Evolutionary conservation across 1,140 invertebrate genomes (phyloP).

Genomic region (Bombus vancouverensis): DNA sequence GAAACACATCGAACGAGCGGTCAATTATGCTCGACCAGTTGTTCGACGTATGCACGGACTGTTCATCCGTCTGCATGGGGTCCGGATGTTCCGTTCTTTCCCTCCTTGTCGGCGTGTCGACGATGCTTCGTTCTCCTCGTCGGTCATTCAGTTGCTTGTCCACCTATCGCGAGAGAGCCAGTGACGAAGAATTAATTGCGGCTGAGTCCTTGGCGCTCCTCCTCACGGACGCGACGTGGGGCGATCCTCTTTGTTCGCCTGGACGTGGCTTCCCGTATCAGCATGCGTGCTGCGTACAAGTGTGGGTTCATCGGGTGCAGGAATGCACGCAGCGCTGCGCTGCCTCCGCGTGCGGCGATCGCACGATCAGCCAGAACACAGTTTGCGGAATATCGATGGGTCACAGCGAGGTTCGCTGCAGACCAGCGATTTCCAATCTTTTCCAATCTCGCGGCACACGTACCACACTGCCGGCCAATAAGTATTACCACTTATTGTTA

Average conservation of each 20-base stretch:
- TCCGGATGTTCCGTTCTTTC: constrained; percentile 53
- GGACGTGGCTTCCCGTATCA: constrained; percentile 61
- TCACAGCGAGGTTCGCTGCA: not conserved
- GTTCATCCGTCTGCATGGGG: constrained; percentile 60
- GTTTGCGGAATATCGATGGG: constrained; percentile 7
- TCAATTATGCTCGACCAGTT: constrained; percentile 61
- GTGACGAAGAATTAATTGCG: constrained; percentile 69
- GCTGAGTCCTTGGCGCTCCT: constrained; percentile 64
- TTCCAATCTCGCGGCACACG: too few relatives aligned
- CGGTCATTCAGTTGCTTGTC: constrained; percentile 40
- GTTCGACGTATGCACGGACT: constrained; percentile 52
- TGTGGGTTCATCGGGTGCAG: constrained; percentile 53
- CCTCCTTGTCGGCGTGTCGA: constrained; percentile 4
- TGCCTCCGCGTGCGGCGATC: constrained; percentile 12
- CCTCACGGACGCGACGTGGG: constrained; percentile 56
- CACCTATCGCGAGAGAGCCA: constrained; percentile 45
- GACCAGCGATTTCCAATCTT: too few relatives aligned
- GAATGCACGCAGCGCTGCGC: constrained; percentile 23
- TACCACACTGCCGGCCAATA: too few relatives aligned
- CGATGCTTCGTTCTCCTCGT: constrained; percentile 23
- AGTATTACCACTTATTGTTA: too few relatives aligned
- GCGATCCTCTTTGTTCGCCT: constrained; percentile 63
- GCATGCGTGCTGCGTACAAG: constrained; percentile 25
- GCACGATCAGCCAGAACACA: not conserved
- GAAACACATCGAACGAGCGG: constrained; percentile 12